These are phyloP conservation scores for Tricholaema leucomelas DNA, from an alignment of 2,113 vertebrate genomes.

Conservation along the genomic window DNA sequence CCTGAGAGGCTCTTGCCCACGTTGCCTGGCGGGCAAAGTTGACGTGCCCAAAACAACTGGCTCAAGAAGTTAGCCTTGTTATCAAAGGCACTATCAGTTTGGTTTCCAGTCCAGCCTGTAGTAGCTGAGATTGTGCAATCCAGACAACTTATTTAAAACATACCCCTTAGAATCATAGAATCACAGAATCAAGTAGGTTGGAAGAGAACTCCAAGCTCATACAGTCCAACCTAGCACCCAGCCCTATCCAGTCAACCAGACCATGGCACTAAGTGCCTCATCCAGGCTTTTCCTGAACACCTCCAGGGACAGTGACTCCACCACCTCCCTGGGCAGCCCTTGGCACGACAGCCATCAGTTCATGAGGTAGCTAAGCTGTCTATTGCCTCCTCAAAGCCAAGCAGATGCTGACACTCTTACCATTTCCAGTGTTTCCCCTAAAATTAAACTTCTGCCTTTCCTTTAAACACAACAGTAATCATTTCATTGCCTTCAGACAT, in stretches of 20 bases:
- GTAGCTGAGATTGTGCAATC: neutral
- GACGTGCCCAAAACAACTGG: neutral
- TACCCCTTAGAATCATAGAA: too few species aligned
- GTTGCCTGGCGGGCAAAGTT: neutral
- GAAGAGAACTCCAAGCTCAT: too few species aligned
- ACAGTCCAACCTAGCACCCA: too few species aligned
- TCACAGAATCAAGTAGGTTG: too few species aligned
- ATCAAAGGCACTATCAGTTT: neutral
- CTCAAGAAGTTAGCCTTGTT: neutral
- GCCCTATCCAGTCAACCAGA: too few species aligned
- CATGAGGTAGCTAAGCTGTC: conserved; percentile 20
- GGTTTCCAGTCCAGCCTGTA: neutral
- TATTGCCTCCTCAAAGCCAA: conserved; percentile 43
- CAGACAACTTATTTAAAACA: conserved; percentile 2
- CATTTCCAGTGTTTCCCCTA: conserved; percentile 23
- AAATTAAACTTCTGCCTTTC: conserved; percentile 32
- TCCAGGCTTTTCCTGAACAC: too few species aligned
- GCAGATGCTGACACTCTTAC: neutral
- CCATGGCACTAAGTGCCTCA: too few species aligned
- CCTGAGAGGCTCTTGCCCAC: neutral
- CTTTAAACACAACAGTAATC: conserved; percentile 48
- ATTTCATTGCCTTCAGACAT: conserved; percentile 46
- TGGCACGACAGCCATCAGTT: neutral
- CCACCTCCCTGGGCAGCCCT: too few species aligned
- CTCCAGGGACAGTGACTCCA: too few species aligned